A percentile compares a stretch with the other conserved stretches of the same genome.
Evolutionary conservation across 2,888 invertebrate species (phyloP).

Genomic region (Tetrapedia diversipes): DNA sequence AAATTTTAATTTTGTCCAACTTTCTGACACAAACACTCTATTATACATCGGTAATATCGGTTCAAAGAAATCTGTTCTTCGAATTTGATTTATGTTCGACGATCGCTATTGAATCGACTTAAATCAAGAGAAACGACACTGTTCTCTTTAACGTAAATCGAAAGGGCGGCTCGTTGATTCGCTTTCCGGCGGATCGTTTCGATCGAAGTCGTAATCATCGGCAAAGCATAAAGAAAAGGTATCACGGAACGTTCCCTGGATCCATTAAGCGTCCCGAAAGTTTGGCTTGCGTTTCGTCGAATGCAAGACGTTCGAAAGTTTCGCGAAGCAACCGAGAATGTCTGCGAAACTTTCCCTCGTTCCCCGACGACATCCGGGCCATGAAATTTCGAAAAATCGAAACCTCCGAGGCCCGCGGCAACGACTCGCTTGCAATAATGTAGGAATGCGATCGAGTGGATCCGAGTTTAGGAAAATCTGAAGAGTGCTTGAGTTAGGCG

Average conservation of each 20-base stretch:
- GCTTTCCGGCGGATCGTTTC: constrained; percentile 4
- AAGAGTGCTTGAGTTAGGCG: too few relatives aligned
- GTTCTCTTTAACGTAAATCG: neutral
- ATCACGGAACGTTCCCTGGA: too few relatives aligned
- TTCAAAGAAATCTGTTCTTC: too few relatives aligned
- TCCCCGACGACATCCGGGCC: constrained; percentile 1
- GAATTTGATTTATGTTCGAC: too few relatives aligned
- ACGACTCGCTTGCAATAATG: too few relatives aligned
- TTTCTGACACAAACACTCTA: too few relatives aligned
- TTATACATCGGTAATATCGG: too few relatives aligned
- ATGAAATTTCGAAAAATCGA: constrained; percentile 24
- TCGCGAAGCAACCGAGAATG: constrained; percentile 7
- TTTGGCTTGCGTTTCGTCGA: constrained; percentile 27
- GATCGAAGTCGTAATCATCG: constrained; percentile 1
- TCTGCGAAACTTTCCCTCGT: constrained; percentile 15
- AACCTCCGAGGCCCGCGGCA: too few relatives aligned
- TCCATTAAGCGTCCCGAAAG: constrained; percentile 29
- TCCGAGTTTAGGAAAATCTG: too few relatives aligned
- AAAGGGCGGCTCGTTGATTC: neutral
- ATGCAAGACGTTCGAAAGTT: constrained; percentile 38
- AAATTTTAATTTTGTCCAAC: too few relatives aligned
- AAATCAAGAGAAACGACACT: neutral
- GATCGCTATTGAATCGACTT: too few relatives aligned
- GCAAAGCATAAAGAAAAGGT: constrained; percentile 1
- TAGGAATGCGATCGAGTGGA: too few relatives aligned